Evolutionary conservation across 37 sponge, comb jelly and placozoan genomes (phyloP), one percentile per base, ranked within the genome.

Genomic region (Dysidea cf. avara): DNA sequence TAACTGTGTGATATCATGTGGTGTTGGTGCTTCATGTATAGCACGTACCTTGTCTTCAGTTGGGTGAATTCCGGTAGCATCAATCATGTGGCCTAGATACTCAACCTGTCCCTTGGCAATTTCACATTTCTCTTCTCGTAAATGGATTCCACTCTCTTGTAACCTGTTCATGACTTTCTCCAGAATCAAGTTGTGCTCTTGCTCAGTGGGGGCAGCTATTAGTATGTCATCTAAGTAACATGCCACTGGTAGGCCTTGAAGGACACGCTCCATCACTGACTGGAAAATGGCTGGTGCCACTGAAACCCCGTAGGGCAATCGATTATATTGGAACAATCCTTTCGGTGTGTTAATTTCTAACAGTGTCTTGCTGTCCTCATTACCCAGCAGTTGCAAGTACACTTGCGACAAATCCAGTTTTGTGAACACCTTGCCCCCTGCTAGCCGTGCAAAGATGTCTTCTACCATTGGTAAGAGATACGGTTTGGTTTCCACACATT

Each of bases 401-500:
- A 66, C 67, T 31, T 29, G 53, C 5, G 33, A 25, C 33, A 77
- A 20, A 37, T 77, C 78, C 21, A 77, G 26, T 52, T 52, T 61
- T 26, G 53, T 64, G 43, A 77, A 77, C 36, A 61, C 49, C 13
- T 39, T 18, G 3, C 78, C 67, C 22, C 78, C 78, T 48, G 54
- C 47, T 43, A 77, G 2, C 20, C 66, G 33, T 3, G 38, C 52
- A 39, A 77, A 77, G 26, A 64, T 39, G 6, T 77, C 78, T 36
- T 77, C 67, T 31, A 21, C 34, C 26, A n/a, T 71, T n/a, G 78
- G 68, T 53, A 77, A 33, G 2, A 54, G 66, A 32, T 77, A 77
- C 18, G 31, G 32, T 18, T 68, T 70, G n/a, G 39, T 47, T 20
- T 77, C 55, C 18, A 77, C 36, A 64, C 37, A 40, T 22, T 65